Base-by-base conservation (phyloP, 2,888 invertebrate genomes). In the Phania funesta region DNA sequence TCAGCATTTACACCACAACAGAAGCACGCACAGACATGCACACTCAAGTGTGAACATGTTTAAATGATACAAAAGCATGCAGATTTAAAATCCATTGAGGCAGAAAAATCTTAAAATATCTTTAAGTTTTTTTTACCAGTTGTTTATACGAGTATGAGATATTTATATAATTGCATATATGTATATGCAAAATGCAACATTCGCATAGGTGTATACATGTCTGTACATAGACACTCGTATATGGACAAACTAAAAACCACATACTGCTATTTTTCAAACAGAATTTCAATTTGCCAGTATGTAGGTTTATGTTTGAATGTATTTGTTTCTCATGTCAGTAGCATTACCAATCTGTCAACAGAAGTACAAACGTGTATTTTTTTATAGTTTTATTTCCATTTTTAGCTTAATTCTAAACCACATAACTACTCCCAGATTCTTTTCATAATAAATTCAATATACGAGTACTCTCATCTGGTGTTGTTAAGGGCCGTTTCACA, bases 321-420 rank as follows among this genome's bases (percentile, higher is more conserved):
- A 38, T 18, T 46, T 56, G 48, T 38, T 11, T 65, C 26, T 75
- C 35, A 56, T 75, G 58, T 41, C 48, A 67, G 58, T 38, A 29
- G 32, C 50, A 56, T 80, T 73, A 80, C 74, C 76, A 80, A 71
- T 62, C 67, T 83, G 75, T 83, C 83, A 83, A 83, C 71, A 83
- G 54, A 75, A 56, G 52, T 46, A 18, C 62, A 62, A 70, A 77
- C 6, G 44, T n/a, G n/a, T n/a, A 54, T 6, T 70, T 70, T 52
- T 71, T 48, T 44, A 11, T 38, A 29, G 62, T 16, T 22, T n/a
- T 56, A 29, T 44, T 52, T 78, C 1, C 29, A 0, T 8, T 32
- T 32, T 46, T 22, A 50, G 9, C 41, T 60, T 18, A 54, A 52
- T 20, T 50, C 18, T 9, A 50, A 50, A 24, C 60, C 48, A 38